Evolutionary conservation across 2,888 invertebrate genomes (phyloP), one percentile per base, ranked within the genome.

Genomic region (Apeira syringaria): DNA sequence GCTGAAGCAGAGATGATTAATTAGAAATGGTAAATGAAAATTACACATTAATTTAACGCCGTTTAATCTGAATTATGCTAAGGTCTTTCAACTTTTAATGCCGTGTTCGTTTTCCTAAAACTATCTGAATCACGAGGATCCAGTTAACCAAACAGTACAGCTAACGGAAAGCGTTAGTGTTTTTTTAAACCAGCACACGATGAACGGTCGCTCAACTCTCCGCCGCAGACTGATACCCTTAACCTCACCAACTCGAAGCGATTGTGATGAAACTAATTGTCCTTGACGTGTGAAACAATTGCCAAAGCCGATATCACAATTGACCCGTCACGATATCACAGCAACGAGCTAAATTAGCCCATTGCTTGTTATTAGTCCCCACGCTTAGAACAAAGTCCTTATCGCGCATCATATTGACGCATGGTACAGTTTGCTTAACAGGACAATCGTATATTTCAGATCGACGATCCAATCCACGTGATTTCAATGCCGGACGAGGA

Each of bases 401-500:
- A 10, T 10, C 34, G 36, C 4, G 3, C 34, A 42, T 35, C 27
- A 10, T 27, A 10, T 41, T 42, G 42, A 53, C 29, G 44, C 34
- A 39, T 40, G 43, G 4, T 4, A 13, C 29, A 20, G 2, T 24
- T 22, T 6, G 15, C 9, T 3, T 36, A 44, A 26, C 8, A 5
- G 8, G 38, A 32, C 12, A 40, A 47, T 56, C 25, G 47, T 42
- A 18, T 39, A 45, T 91, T 88, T 5, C 90, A 93, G 93, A 92
- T 91, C 62, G 92, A 92, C 73, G 92, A 93, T 73, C 92, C 92
- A 24, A 92, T 93, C 59, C 93, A 93, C 74, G 92, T 93, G 47
- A 93, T 93, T 55, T 91, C 92, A 54, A 91, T 92, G 76, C 92
- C 91, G 51, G 90, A 91, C 52, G 90, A 90, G 56, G 89, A 88